Evolutionary conservation across 2,888 invertebrate genomes (phyloP).

Genomic region (Automeris io): DNA sequence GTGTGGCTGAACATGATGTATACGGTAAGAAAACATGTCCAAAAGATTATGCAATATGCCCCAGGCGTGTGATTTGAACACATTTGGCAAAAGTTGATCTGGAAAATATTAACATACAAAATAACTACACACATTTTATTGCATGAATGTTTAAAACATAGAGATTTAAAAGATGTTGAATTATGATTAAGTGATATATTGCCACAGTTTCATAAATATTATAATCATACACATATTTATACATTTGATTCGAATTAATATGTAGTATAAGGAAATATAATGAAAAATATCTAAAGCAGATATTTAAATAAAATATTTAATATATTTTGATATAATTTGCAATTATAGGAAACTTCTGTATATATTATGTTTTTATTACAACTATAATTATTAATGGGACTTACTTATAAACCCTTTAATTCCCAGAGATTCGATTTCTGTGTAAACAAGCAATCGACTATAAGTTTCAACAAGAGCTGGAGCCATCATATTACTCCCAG

Average conservation of each 20-base stretch:
- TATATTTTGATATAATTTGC: too few relatives aligned
- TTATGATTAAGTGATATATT: too few relatives aligned
- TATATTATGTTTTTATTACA: not conserved
- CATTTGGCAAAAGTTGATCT: conserved; percentile 93
- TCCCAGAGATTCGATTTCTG: conserved; percentile 96
- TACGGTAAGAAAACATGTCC: conserved; percentile 97
- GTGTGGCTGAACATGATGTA: conserved; percentile 97
- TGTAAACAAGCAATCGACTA: conserved; percentile 93
- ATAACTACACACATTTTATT: too few relatives aligned
- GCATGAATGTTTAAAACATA: too few relatives aligned
- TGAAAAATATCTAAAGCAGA: not conserved
- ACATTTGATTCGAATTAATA: too few relatives aligned
- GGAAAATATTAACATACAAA: too few relatives aligned
- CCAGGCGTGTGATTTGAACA: conserved; percentile 95
- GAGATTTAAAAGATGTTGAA: too few relatives aligned
- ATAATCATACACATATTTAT: too few relatives aligned
- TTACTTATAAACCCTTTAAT: conserved; percentile 96
- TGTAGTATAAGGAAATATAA: conserved; percentile 1
- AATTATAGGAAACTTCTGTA: not conserved
- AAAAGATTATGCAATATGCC: conserved; percentile 95
- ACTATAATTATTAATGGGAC: conserved; percentile 29
- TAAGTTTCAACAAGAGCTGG: conserved; percentile 97
- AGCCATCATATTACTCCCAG: conserved; percentile 80
- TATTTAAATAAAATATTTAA: too few relatives aligned
- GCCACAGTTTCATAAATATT: too few relatives aligned